Evolutionary conservation across 2,113 vertebrate species (phyloP).

Genomic region (Pipa parva): DNA sequence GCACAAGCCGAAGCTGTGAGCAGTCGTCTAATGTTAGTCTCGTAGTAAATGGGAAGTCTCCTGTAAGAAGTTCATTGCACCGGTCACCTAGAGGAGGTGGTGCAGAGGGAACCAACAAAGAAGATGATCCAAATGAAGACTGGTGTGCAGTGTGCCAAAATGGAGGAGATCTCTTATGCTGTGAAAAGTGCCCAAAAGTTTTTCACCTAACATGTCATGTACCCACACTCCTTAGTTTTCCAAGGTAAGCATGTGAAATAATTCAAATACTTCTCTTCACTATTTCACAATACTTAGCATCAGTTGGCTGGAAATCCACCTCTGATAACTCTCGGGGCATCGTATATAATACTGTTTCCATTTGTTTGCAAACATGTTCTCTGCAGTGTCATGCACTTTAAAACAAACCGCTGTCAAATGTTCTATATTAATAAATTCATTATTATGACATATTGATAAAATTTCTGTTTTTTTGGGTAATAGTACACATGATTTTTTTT

Average conservation of each 20-base stretch:
- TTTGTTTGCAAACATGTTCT: no score
- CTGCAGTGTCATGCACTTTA: no score
- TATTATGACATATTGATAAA: no score
- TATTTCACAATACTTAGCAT: no score
- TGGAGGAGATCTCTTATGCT: constrained; percentile 90
- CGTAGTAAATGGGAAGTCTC: constrained; percentile 81
- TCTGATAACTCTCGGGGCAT: no score
- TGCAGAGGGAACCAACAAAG: constrained; percentile 70
- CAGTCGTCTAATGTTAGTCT: constrained; percentile 61
- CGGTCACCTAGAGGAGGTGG: constrained; percentile 57
- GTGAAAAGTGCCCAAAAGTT: constrained; percentile 95
- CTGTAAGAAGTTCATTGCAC: constrained; percentile 63
- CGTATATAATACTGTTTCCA: no score
- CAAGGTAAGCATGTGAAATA: constrained; percentile 67
- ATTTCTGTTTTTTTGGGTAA: no score
- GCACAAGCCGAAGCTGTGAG: constrained; percentile 66
- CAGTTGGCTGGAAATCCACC: no score
- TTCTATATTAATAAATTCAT: no score
- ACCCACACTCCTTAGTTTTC: constrained; percentile 83
- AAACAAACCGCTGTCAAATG: no score
- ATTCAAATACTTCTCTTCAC: no score
- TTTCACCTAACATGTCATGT: constrained; percentile 98
- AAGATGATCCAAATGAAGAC: constrained; percentile 96
- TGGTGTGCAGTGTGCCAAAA: constrained; percentile 98
- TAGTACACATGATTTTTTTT: no score